These are phyloP conservation scores for Ctenoplectra terminalis DNA, from an alignment of 1,140 invertebrate species.

Conservation along the genomic window DNA sequence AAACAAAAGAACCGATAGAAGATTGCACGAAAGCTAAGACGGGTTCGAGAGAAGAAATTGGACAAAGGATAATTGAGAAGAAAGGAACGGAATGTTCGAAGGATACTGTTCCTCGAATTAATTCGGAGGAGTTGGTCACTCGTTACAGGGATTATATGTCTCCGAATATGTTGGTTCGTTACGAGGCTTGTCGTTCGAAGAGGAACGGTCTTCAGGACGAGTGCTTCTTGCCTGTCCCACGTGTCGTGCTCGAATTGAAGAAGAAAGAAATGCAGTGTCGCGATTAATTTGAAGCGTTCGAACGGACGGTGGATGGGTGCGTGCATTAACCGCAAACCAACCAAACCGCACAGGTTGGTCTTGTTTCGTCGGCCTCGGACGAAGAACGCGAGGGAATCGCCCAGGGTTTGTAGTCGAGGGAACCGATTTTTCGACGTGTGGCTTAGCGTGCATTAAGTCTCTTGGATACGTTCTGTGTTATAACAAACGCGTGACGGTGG, in stretches of 20 bases:
- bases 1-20: no score
- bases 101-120: neutral
- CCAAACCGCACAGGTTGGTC: neutral
- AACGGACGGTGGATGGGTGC: neutral
- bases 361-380: neutral
- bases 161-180: conserved; percentile 46
- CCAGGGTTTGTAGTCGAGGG: neutral
- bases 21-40: no score
- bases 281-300: neutral
- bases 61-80: no score
- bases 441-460: no score
- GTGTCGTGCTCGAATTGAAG: conserved; percentile 29
- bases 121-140: conserved; percentile 27
- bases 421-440: no score
- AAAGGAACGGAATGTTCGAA: neutral
- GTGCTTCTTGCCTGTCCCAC: conserved; percentile 50
- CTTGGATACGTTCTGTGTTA: no score
- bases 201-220: conserved; percentile 70
- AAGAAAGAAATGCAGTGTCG: neutral
- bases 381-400: neutral
- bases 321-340: neutral
- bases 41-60: no score
- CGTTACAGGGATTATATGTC: conserved; percentile 54
- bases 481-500: no score
- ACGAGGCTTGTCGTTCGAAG: conserved; percentile 54